phyloP scores from a whole-genome alignment of 1,140 invertebrate species.

The Maconellicoccus hirsutus region DNA sequence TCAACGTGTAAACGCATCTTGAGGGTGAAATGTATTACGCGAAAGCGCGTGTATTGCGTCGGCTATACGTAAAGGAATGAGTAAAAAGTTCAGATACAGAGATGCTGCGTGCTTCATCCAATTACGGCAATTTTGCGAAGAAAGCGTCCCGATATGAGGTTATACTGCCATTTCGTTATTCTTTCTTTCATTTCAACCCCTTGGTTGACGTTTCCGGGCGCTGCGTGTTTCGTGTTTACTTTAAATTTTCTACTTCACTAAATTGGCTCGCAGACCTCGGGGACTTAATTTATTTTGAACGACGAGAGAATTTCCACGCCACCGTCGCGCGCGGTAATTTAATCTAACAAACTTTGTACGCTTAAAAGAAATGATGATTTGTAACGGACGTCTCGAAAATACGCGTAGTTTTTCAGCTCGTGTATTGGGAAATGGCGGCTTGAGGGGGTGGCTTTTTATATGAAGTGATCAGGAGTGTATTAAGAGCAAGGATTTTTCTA shows the following conservation, averaged over 20 bases:
- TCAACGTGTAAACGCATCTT: no score
- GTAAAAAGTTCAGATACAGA: neutral
- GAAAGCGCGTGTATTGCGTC: neutral
- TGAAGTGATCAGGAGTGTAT: no score
- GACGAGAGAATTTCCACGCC: conserved; percentile 1
- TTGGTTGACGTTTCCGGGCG: neutral
- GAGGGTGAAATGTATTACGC: neutral
- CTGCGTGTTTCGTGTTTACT: neutral
- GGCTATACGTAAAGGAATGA: neutral
- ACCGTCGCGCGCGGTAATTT: neutral
- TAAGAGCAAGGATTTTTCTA: no score
- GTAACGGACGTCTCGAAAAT: conserved; percentile 7
- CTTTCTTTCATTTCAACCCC: neutral
- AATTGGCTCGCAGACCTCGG: conserved; percentile 6
- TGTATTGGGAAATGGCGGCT: no score
- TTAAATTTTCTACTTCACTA: conserved; percentile 1
- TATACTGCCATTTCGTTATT: neutral
- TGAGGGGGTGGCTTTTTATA: no score
- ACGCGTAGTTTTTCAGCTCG: neutral
- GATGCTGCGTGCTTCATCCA: neutral
- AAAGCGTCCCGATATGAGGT: conserved; percentile 2
- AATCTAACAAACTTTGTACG: conserved; percentile 9
- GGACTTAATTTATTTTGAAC: conserved; percentile 9
- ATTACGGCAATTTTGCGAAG: neutral
- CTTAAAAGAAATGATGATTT: neutral